Percentiles rank a stretch among this genome's conserved stretches.
These are phyloP conservation scores for Calonectris borealis DNA, from an alignment of 2,113 vertebrate species.

Conservation along the genomic window DNA sequence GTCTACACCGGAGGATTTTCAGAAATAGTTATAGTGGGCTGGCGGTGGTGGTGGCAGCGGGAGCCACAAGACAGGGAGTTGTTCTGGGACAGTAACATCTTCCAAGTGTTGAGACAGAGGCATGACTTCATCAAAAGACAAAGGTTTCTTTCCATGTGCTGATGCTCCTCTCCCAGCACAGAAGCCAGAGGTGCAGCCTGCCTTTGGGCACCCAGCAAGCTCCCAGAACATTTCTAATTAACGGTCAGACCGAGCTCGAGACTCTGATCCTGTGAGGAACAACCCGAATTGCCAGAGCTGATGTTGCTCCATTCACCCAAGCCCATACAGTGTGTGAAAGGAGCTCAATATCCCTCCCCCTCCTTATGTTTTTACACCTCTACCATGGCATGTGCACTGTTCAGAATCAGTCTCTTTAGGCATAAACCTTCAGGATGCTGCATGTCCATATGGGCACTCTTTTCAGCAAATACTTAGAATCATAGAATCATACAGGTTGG, in stretches of 20 bases:
- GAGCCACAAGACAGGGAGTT: fast-evolving
- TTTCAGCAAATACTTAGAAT: not conserved
- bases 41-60: not conserved
- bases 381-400: fast-evolving
- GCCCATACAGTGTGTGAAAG: not conserved
- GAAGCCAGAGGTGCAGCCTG: not conserved
- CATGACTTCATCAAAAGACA: not conserved
- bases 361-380: not conserved
- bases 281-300: not conserved
- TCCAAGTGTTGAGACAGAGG: not conserved
- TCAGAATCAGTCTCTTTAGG: not conserved
- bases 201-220: not conserved
- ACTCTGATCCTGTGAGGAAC: not conserved
- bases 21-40: not conserved
- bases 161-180: not conserved
- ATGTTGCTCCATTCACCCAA: not conserved
- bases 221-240: not conserved
- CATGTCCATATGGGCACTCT: not conserved
- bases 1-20: not conserved
- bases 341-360: not conserved
- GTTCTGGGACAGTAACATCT: not conserved
- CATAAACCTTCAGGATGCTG: not conserved
- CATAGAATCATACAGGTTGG: too few species aligned
- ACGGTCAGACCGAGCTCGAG: not conserved
- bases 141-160: not conserved